Conservation (phyloP, 2,113 vertebrate species). For the Crocuta crocuta region DNA sequence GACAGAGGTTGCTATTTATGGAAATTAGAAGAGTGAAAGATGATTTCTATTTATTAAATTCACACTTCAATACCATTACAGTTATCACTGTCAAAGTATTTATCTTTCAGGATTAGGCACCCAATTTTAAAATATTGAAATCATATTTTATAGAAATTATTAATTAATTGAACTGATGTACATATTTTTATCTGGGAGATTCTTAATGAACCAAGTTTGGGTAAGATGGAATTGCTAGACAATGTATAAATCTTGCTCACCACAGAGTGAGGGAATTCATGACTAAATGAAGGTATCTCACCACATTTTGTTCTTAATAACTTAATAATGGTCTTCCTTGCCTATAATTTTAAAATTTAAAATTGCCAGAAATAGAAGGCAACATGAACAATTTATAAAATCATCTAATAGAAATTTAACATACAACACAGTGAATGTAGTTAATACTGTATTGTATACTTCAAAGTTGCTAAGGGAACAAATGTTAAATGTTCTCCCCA, state of each 20-base stretch:
- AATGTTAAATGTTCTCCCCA: not conserved
- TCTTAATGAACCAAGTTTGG: not conserved
- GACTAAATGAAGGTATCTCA: not conserved
- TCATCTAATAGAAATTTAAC: not conserved
- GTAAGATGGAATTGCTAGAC: not conserved
- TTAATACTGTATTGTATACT: not conserved
- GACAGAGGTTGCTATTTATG: not conserved
- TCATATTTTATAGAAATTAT: conserved; percentile 4
- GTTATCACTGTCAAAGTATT: not conserved
- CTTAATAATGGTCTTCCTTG: not conserved
- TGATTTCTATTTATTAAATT: not conserved
- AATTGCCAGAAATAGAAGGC: not conserved
- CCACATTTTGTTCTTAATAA: not conserved
- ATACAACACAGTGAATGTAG: not conserved
- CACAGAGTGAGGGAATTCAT: not conserved
- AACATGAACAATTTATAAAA: not conserved
- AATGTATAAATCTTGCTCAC: not conserved
- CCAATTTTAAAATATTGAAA: not conserved
- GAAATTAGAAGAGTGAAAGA: not conserved
- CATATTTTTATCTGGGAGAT: not conserved
- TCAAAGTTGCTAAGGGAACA: not conserved
- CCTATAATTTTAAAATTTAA: not conserved
- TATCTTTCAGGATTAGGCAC: not conserved
- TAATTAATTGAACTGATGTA: not conserved
- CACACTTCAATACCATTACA: not conserved